These are phyloP conservation scores for Xestia xanthographa DNA, from an alignment of 2,888 invertebrate species.

Conservation along the genomic window DNA sequence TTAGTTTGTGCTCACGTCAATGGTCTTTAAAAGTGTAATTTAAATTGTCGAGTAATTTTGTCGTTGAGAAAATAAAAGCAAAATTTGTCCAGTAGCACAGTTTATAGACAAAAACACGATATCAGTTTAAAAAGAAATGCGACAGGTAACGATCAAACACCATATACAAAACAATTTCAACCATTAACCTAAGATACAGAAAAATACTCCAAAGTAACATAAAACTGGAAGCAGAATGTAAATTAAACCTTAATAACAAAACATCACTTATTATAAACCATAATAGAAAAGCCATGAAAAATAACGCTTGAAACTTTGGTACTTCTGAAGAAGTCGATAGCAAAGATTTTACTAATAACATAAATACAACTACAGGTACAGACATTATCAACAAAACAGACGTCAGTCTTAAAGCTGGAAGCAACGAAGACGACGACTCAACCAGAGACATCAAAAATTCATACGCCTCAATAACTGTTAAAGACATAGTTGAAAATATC, in stretches of 20 bases:
- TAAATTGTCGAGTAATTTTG: too few relatives aligned
- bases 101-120: background rate
- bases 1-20: background rate
- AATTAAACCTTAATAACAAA: slow-evolving; percentile 61
- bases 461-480: slow-evolving; percentile 53
- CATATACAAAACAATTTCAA: slow-evolving; percentile 61
- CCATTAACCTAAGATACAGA: slow-evolving; percentile 48
- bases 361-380: slow-evolving; percentile 52
- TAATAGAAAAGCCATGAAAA: slow-evolving; percentile 55
- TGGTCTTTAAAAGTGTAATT: too few relatives aligned
- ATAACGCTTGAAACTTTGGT: slow-evolving; percentile 49
- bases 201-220: slow-evolving; percentile 41
- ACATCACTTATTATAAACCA: slow-evolving; percentile 61
- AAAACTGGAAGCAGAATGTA: slow-evolving; percentile 18
- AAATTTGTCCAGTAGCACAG: background rate
- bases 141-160: slow-evolving; percentile 50
- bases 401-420: slow-evolving; percentile 56
- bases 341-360: slow-evolving; percentile 49
- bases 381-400: slow-evolving; percentile 63
- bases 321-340: slow-evolving; percentile 40
- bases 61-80: slow-evolving; percentile 13
- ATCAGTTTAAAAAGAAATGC: slow-evolving; percentile 46
- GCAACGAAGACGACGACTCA: background rate
- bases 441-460: slow-evolving; percentile 38
- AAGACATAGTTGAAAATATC: slow-evolving; percentile 47